Percentiles rank a stretch among this genome's conserved stretches.
Evolutionary conservation across 2,797 vertebrate genomes (phyloP).

Genomic region (Scleropages formosus): DNA sequence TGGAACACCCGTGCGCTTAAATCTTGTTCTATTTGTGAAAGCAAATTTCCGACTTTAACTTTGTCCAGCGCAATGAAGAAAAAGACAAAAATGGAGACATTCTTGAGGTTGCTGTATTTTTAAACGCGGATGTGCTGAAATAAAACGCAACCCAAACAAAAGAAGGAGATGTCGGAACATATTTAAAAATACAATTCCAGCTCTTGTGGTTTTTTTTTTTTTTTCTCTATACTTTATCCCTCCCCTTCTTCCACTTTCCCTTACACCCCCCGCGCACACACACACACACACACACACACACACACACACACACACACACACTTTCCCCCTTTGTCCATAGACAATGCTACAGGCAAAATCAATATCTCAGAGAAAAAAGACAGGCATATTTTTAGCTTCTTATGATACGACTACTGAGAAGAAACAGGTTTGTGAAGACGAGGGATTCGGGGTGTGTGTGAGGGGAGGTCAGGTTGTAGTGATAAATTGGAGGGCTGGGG

Average conservation of each 20-base stretch:
- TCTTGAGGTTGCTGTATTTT: constrained; percentile 19
- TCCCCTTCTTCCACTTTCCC: constrained; percentile 35
- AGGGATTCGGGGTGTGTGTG: constrained; percentile 51
- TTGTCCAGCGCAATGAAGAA: too few species aligned
- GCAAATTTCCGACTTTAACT: not conserved
- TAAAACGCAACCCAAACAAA: constrained; percentile 45
- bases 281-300: constrained; percentile 54
- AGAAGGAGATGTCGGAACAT: constrained; percentile 51
- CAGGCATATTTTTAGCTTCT: constrained; percentile 86
- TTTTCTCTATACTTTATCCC: constrained; percentile 56
- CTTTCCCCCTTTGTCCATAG: constrained; percentile 67
- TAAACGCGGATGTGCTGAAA: constrained; percentile 45
- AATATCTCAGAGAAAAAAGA: constrained; percentile 66
- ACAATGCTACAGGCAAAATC: constrained; percentile 83
- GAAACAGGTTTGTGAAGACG: constrained; percentile 73
- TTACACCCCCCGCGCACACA: constrained; percentile 58
- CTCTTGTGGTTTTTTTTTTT: constrained; percentile 39
- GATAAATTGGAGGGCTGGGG: not conserved
- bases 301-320: constrained; percentile 54
- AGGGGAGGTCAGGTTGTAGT: constrained; percentile 37
- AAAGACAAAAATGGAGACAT: not conserved
- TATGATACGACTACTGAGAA: constrained; percentile 78
- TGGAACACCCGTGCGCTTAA: too few species aligned
- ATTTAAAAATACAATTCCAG: constrained; percentile 52
- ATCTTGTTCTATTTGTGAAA: not conserved